Percentiles rank a stretch among this genome's conserved stretches.
phyloP scores from a whole-genome alignment of 1,140 invertebrate species.

The silkworm (Bombyx mori) region ASM3026992v2 NC_085110.1:2348501-2349000 shows the following conservation, averaged over 20 bases:
- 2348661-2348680: conserved; percentile 96
- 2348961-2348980: too few species aligned
- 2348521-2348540: too few species aligned
- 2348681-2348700: conserved; percentile 96
- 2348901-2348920: too few species aligned
- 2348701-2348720: conserved; percentile 95
- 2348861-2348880: too few species aligned
- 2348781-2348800: conserved; percentile 60
- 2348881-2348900: too few species aligned
- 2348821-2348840: too few species aligned
- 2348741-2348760: conserved; percentile 99
- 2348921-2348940: too few species aligned
- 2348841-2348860: too few species aligned
- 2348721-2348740: conserved; percentile 96
- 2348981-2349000: too few species aligned
- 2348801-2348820: too few species aligned
- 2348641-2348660: conserved; percentile 93
- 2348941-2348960: too few species aligned
- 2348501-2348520: too few species aligned
- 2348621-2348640: conserved; percentile 92
- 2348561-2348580: conserved; percentile 15
- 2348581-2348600: conserved; percentile 89
- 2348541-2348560: conserved; percentile 12
- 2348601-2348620: conserved; percentile 94
- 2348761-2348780: conserved; percentile 99